Evolutionary conservation across 35 echinoderm and acorn worm genomes (phyloP), one percentile per base, ranked within the genome.

Genomic region (Ophioderma brevispina): DNA sequence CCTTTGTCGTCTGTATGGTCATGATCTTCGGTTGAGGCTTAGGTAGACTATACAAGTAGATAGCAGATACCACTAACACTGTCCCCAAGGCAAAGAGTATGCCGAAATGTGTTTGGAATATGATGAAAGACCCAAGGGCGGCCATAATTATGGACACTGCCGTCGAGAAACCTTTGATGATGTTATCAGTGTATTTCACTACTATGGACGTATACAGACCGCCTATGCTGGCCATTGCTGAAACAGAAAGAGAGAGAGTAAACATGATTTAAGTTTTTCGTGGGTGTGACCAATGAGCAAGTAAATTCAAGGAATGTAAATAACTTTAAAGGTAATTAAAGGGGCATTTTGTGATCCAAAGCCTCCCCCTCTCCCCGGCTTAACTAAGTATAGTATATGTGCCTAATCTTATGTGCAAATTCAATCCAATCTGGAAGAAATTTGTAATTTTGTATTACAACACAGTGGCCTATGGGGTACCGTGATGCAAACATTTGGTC

Each of bases 91-190:
- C 18, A 55, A 95, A 99, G 10, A 77, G 39, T 0, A 80, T 28
- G 23, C 93, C 93, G 81, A 99, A 93, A 0, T 82, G 75, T 79
- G 92, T 91, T 23, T 81, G 50, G 63, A 99, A 99, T 39, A 95
- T 35, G 75, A 92, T 76, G 33, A 91, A 87, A 0, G 97, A 99
- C 39, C 94, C 83, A 0, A 99, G 23, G 4, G 94, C 93, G 31
- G 97, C 90, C 52, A 95, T 32, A 30, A 99, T 82, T n/a, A 99
- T 99, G 23, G 97, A 99, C 36, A 99, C 90, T 18, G 97, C 82
- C 0, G 97, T 99, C 13, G 97, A 99, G 80, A 99, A 99, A 4
- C 97, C 97, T 76, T 99, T 99, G 78, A 99, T 95, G 85, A 99
- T 99, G 84, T 99, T 99, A 42, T 99, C 97, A 2, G 91, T 92